A percentile compares a stretch with the other conserved stretches of the same genome.
Conservation (phyloP, 64 coral and sea anemone genomes). For the Anthopleura sola region DNA sequence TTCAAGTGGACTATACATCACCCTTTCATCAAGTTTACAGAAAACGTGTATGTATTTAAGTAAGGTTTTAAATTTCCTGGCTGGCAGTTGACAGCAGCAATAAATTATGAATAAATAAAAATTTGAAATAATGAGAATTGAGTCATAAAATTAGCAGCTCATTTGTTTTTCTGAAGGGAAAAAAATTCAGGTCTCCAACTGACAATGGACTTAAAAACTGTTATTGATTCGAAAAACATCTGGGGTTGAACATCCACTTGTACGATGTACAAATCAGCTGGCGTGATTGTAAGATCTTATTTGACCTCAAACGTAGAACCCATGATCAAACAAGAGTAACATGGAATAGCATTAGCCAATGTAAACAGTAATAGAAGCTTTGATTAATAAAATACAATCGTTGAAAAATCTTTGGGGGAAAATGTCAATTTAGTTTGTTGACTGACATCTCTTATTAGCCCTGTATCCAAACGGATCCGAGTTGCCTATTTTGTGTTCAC, state of each 20-base stretch:
- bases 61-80: not conserved
- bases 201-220: conserved; percentile 6
- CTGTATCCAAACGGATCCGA: conserved; percentile 2
- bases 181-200: not conserved
- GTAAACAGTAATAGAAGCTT: not conserved
- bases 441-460: conserved; percentile 20
- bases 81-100: not conserved
- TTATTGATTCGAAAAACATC: conserved; percentile 13
- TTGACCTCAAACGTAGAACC: not conserved
- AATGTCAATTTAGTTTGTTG: not conserved
- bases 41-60: not conserved
- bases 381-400: conserved; percentile 33
- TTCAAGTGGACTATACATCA: not conserved
- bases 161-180: not conserved
- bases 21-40: not conserved
- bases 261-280: conserved; percentile 7
- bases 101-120: conserved; percentile 7
- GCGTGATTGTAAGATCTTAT: conserved; percentile 2
- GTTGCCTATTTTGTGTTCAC: not conserved
- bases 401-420: conserved; percentile 13
- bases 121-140: not conserved
- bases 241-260: not conserved
- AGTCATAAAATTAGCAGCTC: not conserved
- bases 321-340: conserved; percentile 17
- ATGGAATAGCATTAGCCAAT: conserved; percentile 6